phyloP scores from a whole-genome alignment of 2,113 vertebrate genomes.

The Ophiodon elongatus region DNA sequence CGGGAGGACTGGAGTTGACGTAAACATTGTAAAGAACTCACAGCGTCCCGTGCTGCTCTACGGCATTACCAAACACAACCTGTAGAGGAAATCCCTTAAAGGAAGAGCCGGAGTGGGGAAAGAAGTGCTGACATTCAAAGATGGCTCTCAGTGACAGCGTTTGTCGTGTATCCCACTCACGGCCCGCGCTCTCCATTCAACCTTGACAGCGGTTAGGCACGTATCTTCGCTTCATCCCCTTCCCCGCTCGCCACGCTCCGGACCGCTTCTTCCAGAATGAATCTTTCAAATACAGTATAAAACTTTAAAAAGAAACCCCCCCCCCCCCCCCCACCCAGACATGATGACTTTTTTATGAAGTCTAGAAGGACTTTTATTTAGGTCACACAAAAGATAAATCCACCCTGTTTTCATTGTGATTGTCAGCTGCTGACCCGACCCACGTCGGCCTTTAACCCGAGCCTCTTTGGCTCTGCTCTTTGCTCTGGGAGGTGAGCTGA shows the following conservation, averaged over 20 bases:
- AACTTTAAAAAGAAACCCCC: conserved; percentile 74
- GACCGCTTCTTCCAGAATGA: conserved; percentile 61
- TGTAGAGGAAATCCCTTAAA: conserved; percentile 58
- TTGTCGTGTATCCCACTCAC: conserved; percentile 54
- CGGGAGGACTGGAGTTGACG: background rate
- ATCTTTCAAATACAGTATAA: conserved; percentile 76
- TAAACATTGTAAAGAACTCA: background rate
- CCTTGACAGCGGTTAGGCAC: conserved; percentile 36
- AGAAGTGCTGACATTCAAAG: conserved; percentile 61
- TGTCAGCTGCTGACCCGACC: background rate
- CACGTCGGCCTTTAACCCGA: background rate
- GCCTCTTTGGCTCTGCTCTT: background rate
- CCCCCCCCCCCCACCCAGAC: no score
- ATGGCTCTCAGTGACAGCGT: conserved; percentile 63
- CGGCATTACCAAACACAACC: conserved; percentile 37
- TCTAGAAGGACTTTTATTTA: conserved; percentile 50
- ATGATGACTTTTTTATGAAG: conserved; percentile 79
- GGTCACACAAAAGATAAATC: conserved; percentile 55
- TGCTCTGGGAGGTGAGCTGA: conserved; percentile 7
- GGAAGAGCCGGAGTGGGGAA: conserved; percentile 34
- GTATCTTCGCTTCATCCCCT: conserved; percentile 25
- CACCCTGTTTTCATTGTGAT: conserved; percentile 3
- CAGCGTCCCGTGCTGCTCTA: background rate
- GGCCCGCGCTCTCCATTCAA: conserved; percentile 45
- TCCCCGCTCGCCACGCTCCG: background rate